Conservation (phyloP, 92 coral and sea anemone genomes). For the Epizoanthus fatuus region DNA sequence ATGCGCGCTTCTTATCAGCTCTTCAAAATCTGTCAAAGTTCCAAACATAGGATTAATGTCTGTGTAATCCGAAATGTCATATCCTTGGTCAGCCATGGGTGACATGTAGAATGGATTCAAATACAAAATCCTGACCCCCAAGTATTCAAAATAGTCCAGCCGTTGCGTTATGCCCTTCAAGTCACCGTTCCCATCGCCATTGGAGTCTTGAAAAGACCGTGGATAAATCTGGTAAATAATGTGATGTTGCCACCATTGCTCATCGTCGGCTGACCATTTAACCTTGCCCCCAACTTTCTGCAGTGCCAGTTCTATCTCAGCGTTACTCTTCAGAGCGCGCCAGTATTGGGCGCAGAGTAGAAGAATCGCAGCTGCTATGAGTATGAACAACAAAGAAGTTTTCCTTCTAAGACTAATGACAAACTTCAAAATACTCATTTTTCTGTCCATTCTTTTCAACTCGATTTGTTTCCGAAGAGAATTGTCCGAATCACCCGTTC, state of each 20-base stretch:
- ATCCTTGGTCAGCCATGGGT: conserved; percentile 89
- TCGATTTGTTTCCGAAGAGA: too few species aligned
- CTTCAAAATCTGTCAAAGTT: conserved; percentile 82
- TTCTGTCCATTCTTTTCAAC: too few species aligned
- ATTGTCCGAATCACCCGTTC: not conserved
- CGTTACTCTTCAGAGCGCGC: too few species aligned
- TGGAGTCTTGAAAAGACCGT: conserved; percentile 89
- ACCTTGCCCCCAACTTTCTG: too few species aligned
- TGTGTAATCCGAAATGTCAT: conserved; percentile 81
- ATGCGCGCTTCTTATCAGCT: conserved; percentile 76
- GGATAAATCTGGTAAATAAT: conserved; percentile 94
- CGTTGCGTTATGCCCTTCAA: conserved; percentile 79
- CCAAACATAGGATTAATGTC: conserved; percentile 86
- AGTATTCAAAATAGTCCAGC: conserved; percentile 78
- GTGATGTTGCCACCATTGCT: conserved; percentile 85
- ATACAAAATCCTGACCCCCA: conserved; percentile 84
- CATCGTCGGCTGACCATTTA: conserved; percentile 10
- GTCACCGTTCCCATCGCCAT: conserved; percentile 93
- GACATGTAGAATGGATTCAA: conserved; percentile 83
- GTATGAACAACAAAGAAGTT: too few species aligned
- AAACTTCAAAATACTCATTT: too few species aligned
- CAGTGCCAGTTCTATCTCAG: too few species aligned
- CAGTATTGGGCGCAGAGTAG: too few species aligned
- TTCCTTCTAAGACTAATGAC: too few species aligned
- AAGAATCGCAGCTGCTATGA: too few species aligned